Conservation (phyloP, 2,797 vertebrate genomes). For the Propithecus perrieri region DNA sequence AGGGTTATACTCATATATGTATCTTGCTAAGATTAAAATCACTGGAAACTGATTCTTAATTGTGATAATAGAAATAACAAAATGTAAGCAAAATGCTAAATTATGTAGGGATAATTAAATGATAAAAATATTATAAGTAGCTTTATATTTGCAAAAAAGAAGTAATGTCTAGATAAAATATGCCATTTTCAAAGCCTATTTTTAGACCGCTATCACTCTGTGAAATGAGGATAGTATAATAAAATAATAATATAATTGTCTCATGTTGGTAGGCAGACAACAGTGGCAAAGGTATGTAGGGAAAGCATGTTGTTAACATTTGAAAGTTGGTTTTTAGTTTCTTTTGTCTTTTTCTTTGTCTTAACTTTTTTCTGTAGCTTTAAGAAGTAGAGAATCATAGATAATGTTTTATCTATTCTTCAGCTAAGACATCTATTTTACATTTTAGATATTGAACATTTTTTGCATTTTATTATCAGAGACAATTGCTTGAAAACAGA, state of each 20-base stretch:
- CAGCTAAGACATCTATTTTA: conserved; percentile 34
- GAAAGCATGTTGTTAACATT: neutral
- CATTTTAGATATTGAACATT: conserved; percentile 32
- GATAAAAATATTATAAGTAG: neutral
- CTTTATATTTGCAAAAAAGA: neutral
- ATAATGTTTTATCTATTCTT: neutral
- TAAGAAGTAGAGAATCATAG: neutral
- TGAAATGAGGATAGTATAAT: neutral
- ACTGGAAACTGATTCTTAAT: conserved; percentile 33
- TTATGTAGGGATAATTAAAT: conserved; percentile 1
- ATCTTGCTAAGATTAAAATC: neutral
- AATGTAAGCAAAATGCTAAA: conserved; percentile 50
- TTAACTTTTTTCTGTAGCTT: conserved; percentile 13
- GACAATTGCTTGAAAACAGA: conserved; percentile 47
- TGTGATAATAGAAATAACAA: conserved; percentile 56
- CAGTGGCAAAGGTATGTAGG: neutral
- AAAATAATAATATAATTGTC: neutral
- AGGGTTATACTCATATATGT: neutral
- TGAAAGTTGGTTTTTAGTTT: conserved; percentile 36
- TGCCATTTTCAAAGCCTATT: conserved; percentile 8
- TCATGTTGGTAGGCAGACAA: neutral
- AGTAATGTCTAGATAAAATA: neutral
- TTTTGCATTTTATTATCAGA: conserved; percentile 50
- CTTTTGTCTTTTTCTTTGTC: neutral
- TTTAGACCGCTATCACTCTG: neutral